phyloP scores from a whole-genome alignment of 1,140 invertebrate genomes.

The Drosophila baimaii region DNA sequence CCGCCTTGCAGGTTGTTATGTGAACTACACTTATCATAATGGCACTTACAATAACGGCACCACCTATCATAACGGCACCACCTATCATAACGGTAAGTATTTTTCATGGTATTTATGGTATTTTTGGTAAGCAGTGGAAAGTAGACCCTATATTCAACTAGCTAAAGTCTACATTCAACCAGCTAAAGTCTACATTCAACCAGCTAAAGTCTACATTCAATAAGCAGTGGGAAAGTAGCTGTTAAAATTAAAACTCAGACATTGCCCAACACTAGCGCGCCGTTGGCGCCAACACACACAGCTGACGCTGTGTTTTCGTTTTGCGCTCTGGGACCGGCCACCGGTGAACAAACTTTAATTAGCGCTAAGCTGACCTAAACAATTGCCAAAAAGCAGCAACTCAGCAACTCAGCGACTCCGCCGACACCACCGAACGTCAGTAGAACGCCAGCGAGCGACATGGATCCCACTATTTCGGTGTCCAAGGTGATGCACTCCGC shows the following conservation, averaged over 20 bases:
- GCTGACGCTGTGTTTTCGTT: slow-evolving; percentile 47
- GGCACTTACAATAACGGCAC: too few species aligned
- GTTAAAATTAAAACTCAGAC: slow-evolving; percentile 12
- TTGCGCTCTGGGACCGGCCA: slow-evolving; percentile 26
- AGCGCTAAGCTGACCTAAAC: slow-evolving; percentile 71
- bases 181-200: too few species aligned
- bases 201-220: too few species aligned
- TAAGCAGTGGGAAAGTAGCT: too few species aligned
- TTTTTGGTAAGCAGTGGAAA: too few species aligned
- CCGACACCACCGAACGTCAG: slow-evolving; percentile 9
- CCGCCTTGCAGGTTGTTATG: too few species aligned
- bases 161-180: too few species aligned
- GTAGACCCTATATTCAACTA: too few species aligned
- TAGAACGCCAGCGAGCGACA: slow-evolving; percentile 29
- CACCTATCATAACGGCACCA: too few species aligned
- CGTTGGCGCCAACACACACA: slow-evolving; percentile 42
- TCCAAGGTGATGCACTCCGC: slow-evolving; percentile 67
- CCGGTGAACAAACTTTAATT: slow-evolving; percentile 63
- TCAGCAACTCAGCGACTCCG: neutral
- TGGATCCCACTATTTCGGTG: slow-evolving; percentile 84
- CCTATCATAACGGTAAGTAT: too few species aligned
- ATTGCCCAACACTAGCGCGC: slow-evolving; percentile 29
- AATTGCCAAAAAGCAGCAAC: slow-evolving; percentile 24
- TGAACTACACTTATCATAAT: too few species aligned
- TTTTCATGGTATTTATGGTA: too few species aligned